Conservation (phyloP, 2,797 vertebrate species). For the Oreochromis grahami region DNA sequence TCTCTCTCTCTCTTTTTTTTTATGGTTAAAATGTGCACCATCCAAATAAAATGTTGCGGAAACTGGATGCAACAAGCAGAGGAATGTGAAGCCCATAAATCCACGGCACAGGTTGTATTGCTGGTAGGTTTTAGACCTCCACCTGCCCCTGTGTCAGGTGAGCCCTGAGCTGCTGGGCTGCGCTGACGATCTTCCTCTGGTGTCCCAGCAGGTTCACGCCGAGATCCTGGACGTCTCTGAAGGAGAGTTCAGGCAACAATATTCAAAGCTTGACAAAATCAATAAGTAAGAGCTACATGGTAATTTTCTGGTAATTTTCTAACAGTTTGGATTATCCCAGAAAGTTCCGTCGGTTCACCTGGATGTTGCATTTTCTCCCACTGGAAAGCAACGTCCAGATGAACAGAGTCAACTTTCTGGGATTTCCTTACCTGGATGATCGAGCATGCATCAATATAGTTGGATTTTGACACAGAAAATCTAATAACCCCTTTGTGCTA, state of each 20-base stretch:
- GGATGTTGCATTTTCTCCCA: not conserved
- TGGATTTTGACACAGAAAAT: not conserved
- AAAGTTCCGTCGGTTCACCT: not conserved
- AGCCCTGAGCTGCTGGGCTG: slow-evolving; percentile 85
- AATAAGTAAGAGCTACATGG: not conserved
- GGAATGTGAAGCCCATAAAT: slow-evolving; percentile 27
- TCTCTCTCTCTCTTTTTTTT: not conserved
- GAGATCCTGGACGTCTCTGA: slow-evolving; percentile 89
- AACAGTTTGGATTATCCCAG: not conserved
- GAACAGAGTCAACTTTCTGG: not conserved
- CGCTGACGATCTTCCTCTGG: slow-evolving; percentile 93
- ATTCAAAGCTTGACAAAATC: not conserved
- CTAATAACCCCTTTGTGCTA: not conserved
- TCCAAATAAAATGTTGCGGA: slow-evolving; percentile 3
- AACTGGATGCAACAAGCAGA: slow-evolving; percentile 42
- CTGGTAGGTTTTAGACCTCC: slow-evolving; percentile 70
- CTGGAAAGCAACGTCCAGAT: not conserved
- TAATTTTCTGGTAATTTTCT: not conserved
- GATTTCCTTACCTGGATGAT: not conserved
- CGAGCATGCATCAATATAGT: not conserved
- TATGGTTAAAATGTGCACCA: slow-evolving; percentile 29
- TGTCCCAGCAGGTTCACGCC: slow-evolving; percentile 93
- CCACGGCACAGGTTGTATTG: slow-evolving; percentile 1
- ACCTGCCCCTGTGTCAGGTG: slow-evolving; percentile 79
- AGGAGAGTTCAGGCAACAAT: slow-evolving; percentile 21